phyloP scores from a whole-genome alignment of 35 echinoderm and acorn worm genomes.

The Apostichopus parvimensis region DNA sequence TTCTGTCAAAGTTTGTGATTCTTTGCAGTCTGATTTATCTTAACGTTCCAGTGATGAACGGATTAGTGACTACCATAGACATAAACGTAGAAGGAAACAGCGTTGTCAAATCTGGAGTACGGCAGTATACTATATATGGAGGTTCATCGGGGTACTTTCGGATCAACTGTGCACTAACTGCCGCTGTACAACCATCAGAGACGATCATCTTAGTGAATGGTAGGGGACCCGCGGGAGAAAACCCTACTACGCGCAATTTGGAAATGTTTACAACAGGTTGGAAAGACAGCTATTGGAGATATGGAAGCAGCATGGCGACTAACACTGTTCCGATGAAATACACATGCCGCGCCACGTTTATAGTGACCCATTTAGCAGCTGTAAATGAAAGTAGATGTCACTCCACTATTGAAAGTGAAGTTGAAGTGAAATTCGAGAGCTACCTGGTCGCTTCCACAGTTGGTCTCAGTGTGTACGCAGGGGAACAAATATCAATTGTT shows the following conservation, averaged over 20 bases:
- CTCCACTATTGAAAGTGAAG: background rate
- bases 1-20: too few species aligned
- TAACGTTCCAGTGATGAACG: background rate
- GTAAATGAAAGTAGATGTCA: background rate
- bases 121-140: background rate
- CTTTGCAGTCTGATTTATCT: too few species aligned
- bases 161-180: background rate
- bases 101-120: background rate
- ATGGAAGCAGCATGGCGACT: background rate
- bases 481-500: background rate
- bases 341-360: background rate
- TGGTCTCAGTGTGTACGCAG: background rate
- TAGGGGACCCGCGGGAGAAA: background rate
- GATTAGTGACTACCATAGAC: constrained; percentile 10
- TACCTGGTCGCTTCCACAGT: background rate
- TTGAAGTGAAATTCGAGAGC: background rate
- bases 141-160: background rate
- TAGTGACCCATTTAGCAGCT: background rate
- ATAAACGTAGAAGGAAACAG: background rate
- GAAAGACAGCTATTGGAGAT: background rate
- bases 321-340: background rate
- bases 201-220: background rate
- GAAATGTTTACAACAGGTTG: background rate
- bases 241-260: background rate
- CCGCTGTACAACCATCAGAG: background rate